Conservation (phyloP, 2,888 invertebrate genomes). For the Panzeria rudis region DNA sequence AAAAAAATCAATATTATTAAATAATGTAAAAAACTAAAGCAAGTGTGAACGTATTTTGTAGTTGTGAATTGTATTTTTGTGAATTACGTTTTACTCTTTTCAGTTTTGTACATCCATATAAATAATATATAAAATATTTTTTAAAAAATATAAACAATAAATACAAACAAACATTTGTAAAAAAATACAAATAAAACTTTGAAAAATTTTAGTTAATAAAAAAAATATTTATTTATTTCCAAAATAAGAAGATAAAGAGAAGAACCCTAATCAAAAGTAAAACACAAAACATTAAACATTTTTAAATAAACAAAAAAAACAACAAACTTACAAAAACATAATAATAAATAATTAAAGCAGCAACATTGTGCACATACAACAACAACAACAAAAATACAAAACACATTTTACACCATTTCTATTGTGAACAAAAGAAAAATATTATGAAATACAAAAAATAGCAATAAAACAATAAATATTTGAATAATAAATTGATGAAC, state of each 20-base stretch:
- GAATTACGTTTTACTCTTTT: constrained; percentile 74
- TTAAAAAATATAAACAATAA: constrained; percentile 3
- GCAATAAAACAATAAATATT: constrained; percentile 70
- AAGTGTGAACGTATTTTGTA: constrained; percentile 76
- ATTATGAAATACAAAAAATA: constrained; percentile 57
- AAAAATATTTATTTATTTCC: constrained; percentile 48
- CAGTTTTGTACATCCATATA: constrained; percentile 63
- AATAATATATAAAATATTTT: constrained; percentile 35
- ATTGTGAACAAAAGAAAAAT: constrained; percentile 59
- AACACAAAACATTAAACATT: constrained; percentile 17
- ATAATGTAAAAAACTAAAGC: constrained; percentile 41
- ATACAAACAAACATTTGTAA: constrained; percentile 36
- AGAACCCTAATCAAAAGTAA: constrained; percentile 45
- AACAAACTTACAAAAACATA: constrained; percentile 23
- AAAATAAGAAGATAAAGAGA: constrained; percentile 28
- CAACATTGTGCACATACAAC: constrained; percentile 64
- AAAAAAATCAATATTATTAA: constrained; percentile 52
- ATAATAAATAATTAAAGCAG: constrained; percentile 32
- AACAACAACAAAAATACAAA: constrained; percentile 20
- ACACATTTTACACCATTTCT: constrained; percentile 67
- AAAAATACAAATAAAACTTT: constrained; percentile 47
- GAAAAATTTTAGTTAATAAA: constrained; percentile 5
- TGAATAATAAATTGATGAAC: constrained; percentile 50
- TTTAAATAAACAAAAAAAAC: constrained; percentile 36
- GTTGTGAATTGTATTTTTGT: constrained; percentile 83